Evolutionary conservation across 1,140 invertebrate genomes (phyloP).

Genomic region (Apolygus lucorum): DNA sequence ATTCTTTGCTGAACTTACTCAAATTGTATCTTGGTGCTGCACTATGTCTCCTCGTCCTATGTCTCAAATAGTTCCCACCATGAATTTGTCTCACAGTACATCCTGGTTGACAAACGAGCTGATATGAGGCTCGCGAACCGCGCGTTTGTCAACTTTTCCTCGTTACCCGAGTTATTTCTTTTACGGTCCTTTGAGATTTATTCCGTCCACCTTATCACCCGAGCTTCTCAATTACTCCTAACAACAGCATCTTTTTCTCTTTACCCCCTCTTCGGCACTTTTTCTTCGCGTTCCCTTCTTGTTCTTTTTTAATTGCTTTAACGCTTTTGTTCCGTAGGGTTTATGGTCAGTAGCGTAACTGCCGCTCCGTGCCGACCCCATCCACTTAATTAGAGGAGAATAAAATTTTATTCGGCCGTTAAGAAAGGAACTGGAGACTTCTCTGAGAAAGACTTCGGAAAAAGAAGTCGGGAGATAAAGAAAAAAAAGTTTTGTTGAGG

Average conservation of each 20-base stretch:
- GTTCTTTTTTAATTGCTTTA: neutral
- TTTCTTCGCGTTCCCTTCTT: neutral
- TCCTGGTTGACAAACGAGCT: no score
- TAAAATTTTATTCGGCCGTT: neutral
- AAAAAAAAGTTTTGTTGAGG: neutral
- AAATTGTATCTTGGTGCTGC: no score
- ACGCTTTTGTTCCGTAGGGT: neutral
- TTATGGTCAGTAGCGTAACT: neutral
- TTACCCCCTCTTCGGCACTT: neutral
- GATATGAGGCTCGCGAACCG: no score
- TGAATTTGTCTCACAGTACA: no score
- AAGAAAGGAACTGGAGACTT: no score
- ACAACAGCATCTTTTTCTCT: no score
- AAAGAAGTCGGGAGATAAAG: neutral
- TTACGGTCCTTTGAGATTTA: no score
- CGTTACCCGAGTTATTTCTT: no score
- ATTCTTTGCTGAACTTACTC: no score
- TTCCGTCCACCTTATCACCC: neutral
- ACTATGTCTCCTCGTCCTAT: no score
- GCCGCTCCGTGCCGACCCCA: neutral
- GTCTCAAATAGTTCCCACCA: no score
- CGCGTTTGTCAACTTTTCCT: no score
- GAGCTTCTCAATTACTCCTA: neutral
- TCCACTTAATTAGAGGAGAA: neutral
- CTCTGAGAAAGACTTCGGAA: neutral